Evolutionary conservation across 2,113 vertebrate species (phyloP).

Genomic region (Clarias batrachus): DNA sequence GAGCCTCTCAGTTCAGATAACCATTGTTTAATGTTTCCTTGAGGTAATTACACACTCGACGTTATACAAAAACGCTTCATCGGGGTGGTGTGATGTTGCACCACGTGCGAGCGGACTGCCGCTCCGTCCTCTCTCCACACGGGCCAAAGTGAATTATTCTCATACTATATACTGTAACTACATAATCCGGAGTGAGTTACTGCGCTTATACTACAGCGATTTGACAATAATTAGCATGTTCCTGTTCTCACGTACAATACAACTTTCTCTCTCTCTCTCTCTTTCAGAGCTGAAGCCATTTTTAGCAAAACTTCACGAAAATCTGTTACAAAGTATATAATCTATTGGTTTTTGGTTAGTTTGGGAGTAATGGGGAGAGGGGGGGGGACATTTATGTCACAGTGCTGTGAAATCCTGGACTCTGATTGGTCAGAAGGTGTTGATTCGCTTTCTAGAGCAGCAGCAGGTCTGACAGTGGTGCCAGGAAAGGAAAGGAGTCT

Average conservation of each 20-base stretch:
- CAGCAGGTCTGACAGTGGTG: background rate
- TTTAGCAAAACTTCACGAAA: too few relatives aligned
- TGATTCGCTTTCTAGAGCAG: background rate
- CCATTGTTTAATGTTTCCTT: background rate
- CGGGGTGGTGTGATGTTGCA: background rate
- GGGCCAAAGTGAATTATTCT: background rate
- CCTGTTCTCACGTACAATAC: background rate
- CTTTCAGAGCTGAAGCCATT: background rate
- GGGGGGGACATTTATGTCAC: too few relatives aligned
- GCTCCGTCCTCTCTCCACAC: too few relatives aligned
- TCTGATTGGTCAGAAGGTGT: background rate
- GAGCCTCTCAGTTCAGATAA: background rate
- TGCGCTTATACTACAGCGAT: background rate
- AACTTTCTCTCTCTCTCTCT: background rate
- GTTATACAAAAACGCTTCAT: background rate
- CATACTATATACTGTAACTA: background rate
- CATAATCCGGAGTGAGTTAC: background rate
- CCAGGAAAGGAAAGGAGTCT: constrained; percentile 1
- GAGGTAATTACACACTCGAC: background rate
- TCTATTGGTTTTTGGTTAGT: too few relatives aligned
- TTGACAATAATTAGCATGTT: background rate
- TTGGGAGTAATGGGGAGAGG: too few relatives aligned
- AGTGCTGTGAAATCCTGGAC: background rate
- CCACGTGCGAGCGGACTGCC: too few relatives aligned
- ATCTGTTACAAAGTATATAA: too few relatives aligned